Base-by-base conservation (phyloP, 2,113 vertebrate genomes). In the Natator depressus region DNA sequence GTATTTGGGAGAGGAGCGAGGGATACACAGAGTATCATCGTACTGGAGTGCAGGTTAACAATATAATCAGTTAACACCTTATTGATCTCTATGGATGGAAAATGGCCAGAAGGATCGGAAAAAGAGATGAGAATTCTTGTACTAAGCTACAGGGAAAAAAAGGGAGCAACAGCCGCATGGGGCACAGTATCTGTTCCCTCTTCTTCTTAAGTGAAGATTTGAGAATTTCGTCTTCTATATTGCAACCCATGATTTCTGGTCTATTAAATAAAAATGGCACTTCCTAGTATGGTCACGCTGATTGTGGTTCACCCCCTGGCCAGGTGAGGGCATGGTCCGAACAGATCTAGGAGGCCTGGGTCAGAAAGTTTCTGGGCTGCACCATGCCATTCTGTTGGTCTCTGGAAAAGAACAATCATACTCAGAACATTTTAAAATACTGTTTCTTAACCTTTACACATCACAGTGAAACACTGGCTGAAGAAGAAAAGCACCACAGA, bases 351-450 rank as follows among this genome's bases (percentile, higher is more conserved):
- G 78, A 95, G 12, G 87, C 35, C 49, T 88, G 87, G 29, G 54
- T 89, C 79, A 94, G 53, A 51, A 97, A 96, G 84, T 96, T 96
- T 95, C 96, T 95, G 57, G 97, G 91, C 57, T 96, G 79, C 65
- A 97, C 97, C 97, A 97, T 96, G 50, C 95, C 97, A 38, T 0
- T 2, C 57, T 97, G 92, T 80, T 50, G 20, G 16, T 95, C 92
- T 4, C 97, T 97, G 87, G 57, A 94, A 96, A 95, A 27, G 57
- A 96, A 90, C 6, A 97, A 82, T 82, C 2, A 20, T 82, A 10
- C 14, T 1, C 2, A 81, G 2, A 50, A 1, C 3, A 78, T 47
- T 90, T 93, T 3, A 35, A 47, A 9, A 9, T 17, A 5, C 10
- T 79, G 75, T 80, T 54, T 82, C 46, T 19, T 42, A 31, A 27